phyloP scores from a whole-genome alignment of 2,113 vertebrate species.

The Theristicus caerulescens region DNA sequence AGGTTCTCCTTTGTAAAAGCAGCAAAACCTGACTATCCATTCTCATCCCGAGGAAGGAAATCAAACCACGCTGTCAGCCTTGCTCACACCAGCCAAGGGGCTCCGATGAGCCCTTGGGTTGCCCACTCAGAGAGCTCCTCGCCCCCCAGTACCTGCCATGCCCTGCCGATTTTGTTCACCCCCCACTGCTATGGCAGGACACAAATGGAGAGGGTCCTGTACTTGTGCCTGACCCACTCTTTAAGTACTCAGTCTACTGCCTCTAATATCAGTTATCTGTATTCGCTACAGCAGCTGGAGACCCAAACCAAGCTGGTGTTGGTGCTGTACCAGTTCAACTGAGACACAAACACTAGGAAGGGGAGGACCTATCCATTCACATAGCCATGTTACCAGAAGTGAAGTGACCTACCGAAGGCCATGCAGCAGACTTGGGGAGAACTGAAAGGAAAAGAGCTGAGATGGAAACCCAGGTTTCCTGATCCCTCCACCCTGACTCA shows the following conservation, averaged over 20 bases:
- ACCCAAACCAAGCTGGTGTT: not conserved
- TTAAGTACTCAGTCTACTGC: not conserved
- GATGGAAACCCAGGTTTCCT: not conserved
- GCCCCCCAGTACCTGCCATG: not conserved
- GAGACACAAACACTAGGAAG: not conserved
- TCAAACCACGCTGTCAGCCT: not conserved
- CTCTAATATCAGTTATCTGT: too few relatives aligned
- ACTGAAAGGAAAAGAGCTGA: not conserved
- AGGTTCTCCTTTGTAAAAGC: not conserved
- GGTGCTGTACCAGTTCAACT: not conserved
- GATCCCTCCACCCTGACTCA: not conserved
- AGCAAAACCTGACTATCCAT: not conserved
- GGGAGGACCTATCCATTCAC: not conserved
- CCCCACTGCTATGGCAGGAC: not conserved
- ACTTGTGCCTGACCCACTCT: not conserved
- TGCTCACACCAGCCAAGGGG: not conserved
- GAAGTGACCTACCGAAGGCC: not conserved
- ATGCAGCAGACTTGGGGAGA: not conserved
- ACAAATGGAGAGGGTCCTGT: not conserved
- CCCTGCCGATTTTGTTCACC: not conserved
- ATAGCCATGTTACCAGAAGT: not conserved
- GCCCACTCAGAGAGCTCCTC: not conserved
- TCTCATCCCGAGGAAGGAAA: not conserved
- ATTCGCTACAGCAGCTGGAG: accelerated
- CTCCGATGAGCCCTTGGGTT: not conserved